phyloP scores from a whole-genome alignment of 2,888 invertebrate species.

The Pelosia muscerda region DNA sequence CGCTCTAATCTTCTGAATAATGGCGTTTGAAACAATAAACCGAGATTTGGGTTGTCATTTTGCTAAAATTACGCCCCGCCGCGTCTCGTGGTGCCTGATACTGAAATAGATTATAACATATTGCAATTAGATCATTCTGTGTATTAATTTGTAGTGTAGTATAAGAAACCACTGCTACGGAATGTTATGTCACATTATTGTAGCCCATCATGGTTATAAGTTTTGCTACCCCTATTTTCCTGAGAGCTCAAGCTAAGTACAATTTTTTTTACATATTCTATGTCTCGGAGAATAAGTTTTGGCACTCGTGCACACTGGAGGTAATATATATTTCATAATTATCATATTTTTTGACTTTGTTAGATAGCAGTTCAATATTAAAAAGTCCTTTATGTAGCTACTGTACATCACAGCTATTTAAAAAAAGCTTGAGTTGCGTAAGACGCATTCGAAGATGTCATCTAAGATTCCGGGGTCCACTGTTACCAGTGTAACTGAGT shows the following conservation, averaged over 20 bases:
- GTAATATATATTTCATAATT: no score
- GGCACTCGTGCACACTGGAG: no score
- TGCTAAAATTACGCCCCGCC: constrained; percentile 52
- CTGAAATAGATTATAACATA: constrained; percentile 12
- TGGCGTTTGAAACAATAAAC: constrained; percentile 76
- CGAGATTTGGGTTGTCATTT: constrained; percentile 74
- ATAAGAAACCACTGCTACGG: neutral
- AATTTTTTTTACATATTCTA: neutral
- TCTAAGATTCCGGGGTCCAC: no score
- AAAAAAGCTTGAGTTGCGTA: no score
- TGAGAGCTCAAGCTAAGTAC: neutral
- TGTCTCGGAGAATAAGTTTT: neutral
- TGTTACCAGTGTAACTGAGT: no score
- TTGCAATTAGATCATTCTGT: constrained; percentile 8
- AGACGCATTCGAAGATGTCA: no score
- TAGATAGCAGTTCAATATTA: no score
- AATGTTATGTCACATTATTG: neutral
- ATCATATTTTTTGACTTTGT: no score
- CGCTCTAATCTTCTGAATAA: constrained; percentile 75
- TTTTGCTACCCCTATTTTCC: neutral
- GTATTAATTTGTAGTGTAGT: neutral
- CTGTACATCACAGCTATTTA: no score
- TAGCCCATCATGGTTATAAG: neutral
- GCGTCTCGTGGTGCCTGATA: neutral
- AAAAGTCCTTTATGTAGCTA: no score